Conservation (phyloP, 2,797 vertebrate genomes). For the Pteronotus mesoamericanus region DNA sequence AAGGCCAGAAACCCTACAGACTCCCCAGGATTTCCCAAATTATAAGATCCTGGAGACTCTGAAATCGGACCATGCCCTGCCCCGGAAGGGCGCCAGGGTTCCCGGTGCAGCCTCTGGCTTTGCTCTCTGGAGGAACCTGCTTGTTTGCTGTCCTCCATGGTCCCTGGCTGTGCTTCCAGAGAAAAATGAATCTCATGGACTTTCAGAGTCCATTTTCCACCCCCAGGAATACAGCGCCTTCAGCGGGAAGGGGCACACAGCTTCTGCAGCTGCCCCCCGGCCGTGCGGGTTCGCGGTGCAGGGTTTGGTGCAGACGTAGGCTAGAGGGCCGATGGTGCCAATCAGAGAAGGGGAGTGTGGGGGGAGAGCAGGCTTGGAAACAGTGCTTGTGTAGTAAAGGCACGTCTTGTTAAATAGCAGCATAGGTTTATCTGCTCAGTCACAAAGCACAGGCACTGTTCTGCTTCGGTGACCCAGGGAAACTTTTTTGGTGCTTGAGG, state of each 20-base stretch:
- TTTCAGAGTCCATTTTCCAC: not conserved
- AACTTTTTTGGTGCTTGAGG: not conserved
- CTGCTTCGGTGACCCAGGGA: not conserved
- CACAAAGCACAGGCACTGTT: constrained; percentile 8
- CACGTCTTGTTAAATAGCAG: not conserved
- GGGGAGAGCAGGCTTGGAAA: not conserved
- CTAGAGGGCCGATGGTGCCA: not conserved
- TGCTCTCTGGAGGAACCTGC: not conserved
- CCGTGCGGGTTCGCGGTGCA: not conserved
- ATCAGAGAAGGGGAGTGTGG: not conserved
- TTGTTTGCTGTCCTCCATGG: not conserved
- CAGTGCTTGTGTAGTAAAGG: not conserved
- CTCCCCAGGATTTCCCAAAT: not conserved
- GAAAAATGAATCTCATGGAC: not conserved
- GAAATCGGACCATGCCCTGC: not conserved
- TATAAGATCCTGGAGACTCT: not conserved
- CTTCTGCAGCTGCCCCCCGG: not conserved
- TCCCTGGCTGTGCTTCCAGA: not conserved
- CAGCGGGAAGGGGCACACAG: not conserved
- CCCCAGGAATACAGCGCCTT: not conserved
- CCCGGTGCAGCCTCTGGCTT: not conserved
- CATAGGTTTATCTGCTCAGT: not conserved
- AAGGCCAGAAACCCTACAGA: not conserved
- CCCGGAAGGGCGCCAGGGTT: not conserved
- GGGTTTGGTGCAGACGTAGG: not conserved